Evolutionary conservation across 2,797 vertebrate species (phyloP), one percentile per base, ranked within the genome.

Genomic region (Thamnophis elegans): DNA sequence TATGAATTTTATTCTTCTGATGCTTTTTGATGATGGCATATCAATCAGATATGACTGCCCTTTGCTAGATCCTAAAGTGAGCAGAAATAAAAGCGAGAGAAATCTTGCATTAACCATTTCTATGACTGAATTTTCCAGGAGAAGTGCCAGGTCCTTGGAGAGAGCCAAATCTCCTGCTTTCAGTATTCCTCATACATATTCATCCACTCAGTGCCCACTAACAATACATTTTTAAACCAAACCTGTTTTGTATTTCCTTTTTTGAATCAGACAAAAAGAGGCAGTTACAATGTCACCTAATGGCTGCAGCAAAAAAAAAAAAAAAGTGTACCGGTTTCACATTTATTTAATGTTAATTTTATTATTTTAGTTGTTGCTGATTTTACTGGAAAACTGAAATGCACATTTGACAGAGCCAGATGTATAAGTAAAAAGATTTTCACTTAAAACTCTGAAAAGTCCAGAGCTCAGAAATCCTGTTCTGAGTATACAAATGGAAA

Each of bases 51-150:
- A 54, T 89, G 47, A 42, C 60, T 87, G 68, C n/a, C 58, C 58
- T 54, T 91, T 93, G 68, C 51, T 36, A 91, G 73, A 42, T 65
- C 56, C 68, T 88, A 88, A 88, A 88, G 68, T 68, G 91, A 90
- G 89, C 42, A 78, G 55, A 93, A 87, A 88, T 60, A 55, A 86
- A 73, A 60, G 20, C 3, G 28, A 88, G 36, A 87, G 36, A 88
- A 91, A 42, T 88, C 11, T 25, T n/a, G 32, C 68, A 65, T 88
- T 85, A 88, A 88, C 85, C 25, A 28, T 28, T 25, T 88, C 32
- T 25, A 20, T 85, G 25, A 51, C 58, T 62, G 13, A 18, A n/a
- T 26, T 32, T 87, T 88, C 62, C 51, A 88, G 54, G 56, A 88
- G 25, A 90, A 56, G 14, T 88, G 42, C 86, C 60, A 53, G 42